Base-by-base conservation (phyloP, 2,797 vertebrate genomes). In the Nyctalus aviator region DNA sequence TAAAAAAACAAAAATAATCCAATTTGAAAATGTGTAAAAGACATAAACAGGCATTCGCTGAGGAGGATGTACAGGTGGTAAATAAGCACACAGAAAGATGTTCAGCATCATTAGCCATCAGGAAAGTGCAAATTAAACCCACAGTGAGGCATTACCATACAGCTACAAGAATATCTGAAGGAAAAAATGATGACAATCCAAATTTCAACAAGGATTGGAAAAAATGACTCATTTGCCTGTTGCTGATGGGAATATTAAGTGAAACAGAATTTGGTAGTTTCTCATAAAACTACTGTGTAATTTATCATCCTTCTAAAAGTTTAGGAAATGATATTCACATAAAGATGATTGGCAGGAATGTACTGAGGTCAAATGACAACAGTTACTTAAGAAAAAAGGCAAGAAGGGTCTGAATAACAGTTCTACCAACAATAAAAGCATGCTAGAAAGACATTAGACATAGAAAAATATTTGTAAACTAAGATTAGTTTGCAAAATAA, bases 21-120 rank as follows among this genome's bases (percentile, higher is more conserved):
- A 71, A 64, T 48, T 73, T 57, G 11, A 93, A 88, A 94, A 76
- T 44, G 35, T 46, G 23, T 83, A 75, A 86, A 84, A 84, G 59
- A 32, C 10, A 27, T 55, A 55, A 96, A 23, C 3, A 69, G 69
- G n/a, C 11, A 91, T 84, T 73, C 14, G 25, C 76, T 37, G 35
- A 69, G 37, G 86, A 81, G 27, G 21, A n/a, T 44, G 37, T 79
- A 64, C 62, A 91, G n/a, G 48, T 83, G 72, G 50, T 76, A 93
- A 78, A 64, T 32, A 85, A 78, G 27, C 57, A 73, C 35, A 41
- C 46, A 32, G 85, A 46, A 87, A 84, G 53, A 46, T 46, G 30
- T 23, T 84, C 50, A 41, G n/a, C 12, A 18, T 78, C n/a, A 25
- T 50, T 84, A 79, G 55, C 32, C 32, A 55, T 90, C 7, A 66